Evolutionary conservation across 2,888 invertebrate genomes (phyloP).

Genomic region (Polia nebulosa): DNA sequence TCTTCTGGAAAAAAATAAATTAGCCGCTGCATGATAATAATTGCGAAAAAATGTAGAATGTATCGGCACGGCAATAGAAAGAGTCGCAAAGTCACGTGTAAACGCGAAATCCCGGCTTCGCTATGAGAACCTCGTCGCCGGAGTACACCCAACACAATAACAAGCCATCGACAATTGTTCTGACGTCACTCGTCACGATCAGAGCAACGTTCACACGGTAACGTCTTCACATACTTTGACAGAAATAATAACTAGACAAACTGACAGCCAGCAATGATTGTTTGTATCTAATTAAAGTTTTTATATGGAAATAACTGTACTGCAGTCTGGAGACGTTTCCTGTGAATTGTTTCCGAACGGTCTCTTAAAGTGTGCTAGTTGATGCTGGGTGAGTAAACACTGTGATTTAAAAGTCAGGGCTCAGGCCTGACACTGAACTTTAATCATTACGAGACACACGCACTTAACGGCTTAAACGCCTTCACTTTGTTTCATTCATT

Average conservation of each 20-base stretch:
- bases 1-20: slow-evolving; percentile 6
- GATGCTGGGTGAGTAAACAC: slow-evolving; percentile 35
- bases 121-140: slow-evolving; percentile 78
- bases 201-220: slow-evolving; percentile 84
- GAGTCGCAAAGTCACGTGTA: slow-evolving; percentile 78
- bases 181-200: slow-evolving; percentile 84
- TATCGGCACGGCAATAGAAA: slow-evolving; percentile 59
- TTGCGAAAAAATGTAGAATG: slow-evolving; percentile 62
- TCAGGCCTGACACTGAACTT: slow-evolving; percentile 37
- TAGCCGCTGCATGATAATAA: slow-evolving; percentile 26
- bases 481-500: slow-evolving; percentile 24
- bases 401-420: slow-evolving; percentile 37
- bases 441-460: slow-evolving; percentile 41
- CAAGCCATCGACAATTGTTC: slow-evolving; percentile 82
- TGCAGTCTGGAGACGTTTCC: slow-evolving; percentile 37
- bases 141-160: slow-evolving; percentile 69
- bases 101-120: slow-evolving; percentile 76
- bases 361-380: slow-evolving; percentile 34
- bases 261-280: slow-evolving; percentile 73
- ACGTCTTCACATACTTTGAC: slow-evolving; percentile 71
- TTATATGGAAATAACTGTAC: slow-evolving; percentile 61
- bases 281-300: slow-evolving; percentile 71
- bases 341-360: slow-evolving; percentile 49
- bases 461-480: slow-evolving; percentile 4
- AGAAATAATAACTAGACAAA: slow-evolving; percentile 73